A percentile compares a stretch with the other conserved stretches of the same genome.
Conservation (phyloP, 2,113 vertebrate genomes). For the Malurus elegans region DNA sequence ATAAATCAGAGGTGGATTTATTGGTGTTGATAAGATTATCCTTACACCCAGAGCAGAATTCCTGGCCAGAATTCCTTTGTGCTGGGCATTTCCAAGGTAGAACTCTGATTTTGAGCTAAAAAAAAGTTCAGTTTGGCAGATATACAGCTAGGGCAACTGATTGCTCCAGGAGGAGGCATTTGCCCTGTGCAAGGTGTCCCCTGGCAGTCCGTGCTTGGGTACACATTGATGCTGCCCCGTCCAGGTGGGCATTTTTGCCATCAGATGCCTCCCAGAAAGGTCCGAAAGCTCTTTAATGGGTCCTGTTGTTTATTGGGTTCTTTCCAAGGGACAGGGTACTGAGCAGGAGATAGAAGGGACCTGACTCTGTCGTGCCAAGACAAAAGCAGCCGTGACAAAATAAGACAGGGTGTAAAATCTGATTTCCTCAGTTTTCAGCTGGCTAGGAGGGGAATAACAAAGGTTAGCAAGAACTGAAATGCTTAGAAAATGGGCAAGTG, state of each 20-base stretch:
- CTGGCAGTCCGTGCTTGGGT: background rate
- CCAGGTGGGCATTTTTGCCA: background rate
- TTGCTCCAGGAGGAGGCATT: background rate
- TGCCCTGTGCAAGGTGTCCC: background rate
- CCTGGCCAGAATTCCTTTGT: background rate
- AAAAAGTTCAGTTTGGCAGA: background rate
- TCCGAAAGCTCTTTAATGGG: background rate
- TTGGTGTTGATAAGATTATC: background rate
- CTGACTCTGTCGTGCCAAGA: rapidly evolving
- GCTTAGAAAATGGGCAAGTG: background rate
- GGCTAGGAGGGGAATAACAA: background rate
- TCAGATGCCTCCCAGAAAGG: background rate
- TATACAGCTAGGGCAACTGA: rapidly evolving
- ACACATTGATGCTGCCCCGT: background rate
- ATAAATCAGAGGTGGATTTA: background rate
- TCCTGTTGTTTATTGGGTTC: background rate
- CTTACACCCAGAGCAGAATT: background rate
- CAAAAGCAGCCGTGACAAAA: background rate
- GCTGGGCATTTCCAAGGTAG: background rate
- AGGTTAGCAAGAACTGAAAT: background rate
- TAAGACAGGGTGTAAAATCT: background rate
- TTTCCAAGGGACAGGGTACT: background rate
- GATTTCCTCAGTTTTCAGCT: background rate
- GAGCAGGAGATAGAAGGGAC: background rate
- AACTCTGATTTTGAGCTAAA: background rate